phyloP scores from a whole-genome alignment of 2,113 vertebrate species.

The Dicentrarchus labrax region DNA sequence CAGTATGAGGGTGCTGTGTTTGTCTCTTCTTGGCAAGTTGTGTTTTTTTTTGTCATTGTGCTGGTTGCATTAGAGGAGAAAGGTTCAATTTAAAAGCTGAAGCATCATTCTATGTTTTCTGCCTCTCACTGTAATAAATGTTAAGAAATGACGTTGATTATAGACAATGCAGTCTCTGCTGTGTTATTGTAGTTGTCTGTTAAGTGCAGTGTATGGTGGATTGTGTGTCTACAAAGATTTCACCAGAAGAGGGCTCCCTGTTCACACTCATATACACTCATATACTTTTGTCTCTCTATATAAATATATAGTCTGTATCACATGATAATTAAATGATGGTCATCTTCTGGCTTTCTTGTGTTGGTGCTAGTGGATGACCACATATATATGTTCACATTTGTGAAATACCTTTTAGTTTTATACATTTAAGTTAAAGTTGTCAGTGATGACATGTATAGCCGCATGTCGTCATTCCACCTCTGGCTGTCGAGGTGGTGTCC shows the following conservation, averaged over 20 bases:
- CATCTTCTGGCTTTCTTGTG: not conserved
- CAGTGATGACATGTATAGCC: too few species aligned
- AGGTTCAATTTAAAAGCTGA: too few species aligned
- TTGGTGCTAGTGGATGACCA: not conserved
- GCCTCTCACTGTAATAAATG: too few species aligned
- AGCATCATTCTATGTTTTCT: too few species aligned
- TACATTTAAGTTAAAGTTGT: not conserved
- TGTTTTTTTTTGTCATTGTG: not conserved
- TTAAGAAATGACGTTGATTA: too few species aligned
- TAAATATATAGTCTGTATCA: not conserved
- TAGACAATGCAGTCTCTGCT: too few species aligned
- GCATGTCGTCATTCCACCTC: too few species aligned
- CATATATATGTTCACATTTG: not conserved
- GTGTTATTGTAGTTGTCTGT: too few species aligned
- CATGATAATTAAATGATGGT: not conserved
- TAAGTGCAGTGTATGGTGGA: not conserved
- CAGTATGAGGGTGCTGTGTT: not conserved
- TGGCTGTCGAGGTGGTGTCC: too few species aligned
- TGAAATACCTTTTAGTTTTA: not conserved
- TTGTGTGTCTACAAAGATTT: not conserved
- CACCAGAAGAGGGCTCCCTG: constrained; percentile 40
- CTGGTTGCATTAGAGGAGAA: too few species aligned
- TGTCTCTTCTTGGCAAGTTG: not conserved
- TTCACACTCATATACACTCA: not conserved
- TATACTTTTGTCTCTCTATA: not conserved